These are phyloP conservation scores for Vulpes ferrilata DNA, from an alignment of 2,113 vertebrate species.

Conservation along the genomic window DNA sequence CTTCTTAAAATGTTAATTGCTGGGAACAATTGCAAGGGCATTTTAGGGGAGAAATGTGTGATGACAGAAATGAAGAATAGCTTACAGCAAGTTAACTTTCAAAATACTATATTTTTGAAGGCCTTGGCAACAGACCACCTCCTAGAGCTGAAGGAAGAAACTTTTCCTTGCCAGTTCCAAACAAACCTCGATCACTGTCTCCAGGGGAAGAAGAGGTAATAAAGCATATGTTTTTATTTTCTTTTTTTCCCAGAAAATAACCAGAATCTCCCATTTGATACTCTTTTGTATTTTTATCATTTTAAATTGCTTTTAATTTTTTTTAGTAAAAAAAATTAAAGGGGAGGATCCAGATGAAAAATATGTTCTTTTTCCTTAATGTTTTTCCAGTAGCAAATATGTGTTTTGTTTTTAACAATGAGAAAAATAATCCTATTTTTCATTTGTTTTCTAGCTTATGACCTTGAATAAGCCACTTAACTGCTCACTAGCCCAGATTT, in stretches of 20 bases:
- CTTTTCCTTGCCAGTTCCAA: slow-evolving; percentile 81
- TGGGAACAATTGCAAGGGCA: background rate
- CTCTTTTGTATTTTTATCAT: background rate
- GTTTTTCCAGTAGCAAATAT: background rate
- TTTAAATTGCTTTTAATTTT: background rate
- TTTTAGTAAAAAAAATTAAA: slow-evolving; percentile 14
- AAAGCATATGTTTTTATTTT: background rate
- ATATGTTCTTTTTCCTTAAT: background rate
- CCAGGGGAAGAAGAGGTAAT: slow-evolving; percentile 82
- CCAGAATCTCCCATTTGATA: background rate
- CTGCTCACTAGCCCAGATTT: background rate
- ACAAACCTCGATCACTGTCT: slow-evolving; percentile 75
- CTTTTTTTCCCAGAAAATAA: background rate
- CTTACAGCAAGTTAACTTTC: slow-evolving; percentile 1
- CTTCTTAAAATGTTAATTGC: slow-evolving; percentile 30
- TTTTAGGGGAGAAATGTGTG: background rate
- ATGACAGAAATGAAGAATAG: background rate
- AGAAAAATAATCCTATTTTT: slow-evolving; percentile 10
- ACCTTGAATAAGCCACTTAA: background rate
- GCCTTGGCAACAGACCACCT: slow-evolving; percentile 82
- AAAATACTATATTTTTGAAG: slow-evolving; percentile 49
- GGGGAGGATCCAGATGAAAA: background rate
- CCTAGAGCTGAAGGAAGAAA: slow-evolving; percentile 84
- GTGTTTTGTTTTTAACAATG: background rate
- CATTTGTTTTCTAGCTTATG: background rate